Percentiles rank a stretch among this genome's conserved stretches.
Conservation (phyloP, 1,140 invertebrate species). For the honey bee (Apis mellifera) region Amel_HAv3.1 CM009939.2:8731501-8732000, state of each 20-base stretch:
- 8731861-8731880: not conserved
- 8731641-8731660: not conserved
- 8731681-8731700: not conserved
- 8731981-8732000: not conserved
- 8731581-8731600: not conserved
- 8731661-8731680: not conserved
- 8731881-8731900: not conserved
- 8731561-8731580: not conserved
- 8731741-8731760: constrained; percentile 13
- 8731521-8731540: no score
- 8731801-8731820: constrained; percentile 30
- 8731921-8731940: not conserved
- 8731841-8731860: not conserved
- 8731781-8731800: constrained; percentile 16
- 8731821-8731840: not conserved
- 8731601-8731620: not conserved
- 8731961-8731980: not conserved
- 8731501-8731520: no score
- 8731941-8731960: not conserved
- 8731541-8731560: not conserved
- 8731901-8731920: not conserved
- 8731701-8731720: not conserved
- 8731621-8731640: not conserved
- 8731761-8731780: not conserved
- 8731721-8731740: not conserved